phyloP scores from a whole-genome alignment of 2,888 invertebrate genomes.

The Athrips mouffetella region DNA sequence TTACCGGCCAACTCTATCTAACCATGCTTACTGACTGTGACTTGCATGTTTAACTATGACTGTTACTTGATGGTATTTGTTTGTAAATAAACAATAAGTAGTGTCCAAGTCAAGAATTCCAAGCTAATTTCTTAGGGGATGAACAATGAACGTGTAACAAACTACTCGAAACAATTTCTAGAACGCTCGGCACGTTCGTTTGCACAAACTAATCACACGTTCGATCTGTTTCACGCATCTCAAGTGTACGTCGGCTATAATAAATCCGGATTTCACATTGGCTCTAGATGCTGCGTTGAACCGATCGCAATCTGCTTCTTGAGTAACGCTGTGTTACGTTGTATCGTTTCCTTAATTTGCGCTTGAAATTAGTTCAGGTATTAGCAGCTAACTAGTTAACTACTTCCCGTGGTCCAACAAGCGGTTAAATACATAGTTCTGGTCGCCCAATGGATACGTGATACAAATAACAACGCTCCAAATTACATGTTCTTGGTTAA shows the following conservation, averaged over 20 bases:
- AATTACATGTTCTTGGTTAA: slow-evolving; percentile 1
- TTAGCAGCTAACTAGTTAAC: slow-evolving; percentile 13
- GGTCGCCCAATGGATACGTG: neutral
- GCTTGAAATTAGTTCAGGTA: slow-evolving; percentile 21
- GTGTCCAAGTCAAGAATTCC: no score
- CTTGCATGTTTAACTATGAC: no score
- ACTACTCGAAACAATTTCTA: slow-evolving; percentile 1
- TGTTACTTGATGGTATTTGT: no score
- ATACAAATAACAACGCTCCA: neutral
- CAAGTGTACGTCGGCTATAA: slow-evolving; percentile 16
- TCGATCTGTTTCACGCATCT: slow-evolving; percentile 10
- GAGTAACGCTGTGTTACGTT: slow-evolving; percentile 36
- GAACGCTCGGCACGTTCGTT: slow-evolving; percentile 9
- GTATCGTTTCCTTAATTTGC: slow-evolving; percentile 34
- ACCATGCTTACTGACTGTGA: no score
- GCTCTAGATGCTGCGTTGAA: slow-evolving; percentile 26
- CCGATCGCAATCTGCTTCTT: slow-evolving; percentile 40
- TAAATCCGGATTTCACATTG: slow-evolving; percentile 21
- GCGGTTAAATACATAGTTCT: neutral
- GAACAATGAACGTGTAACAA: no score
- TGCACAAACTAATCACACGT: slow-evolving; percentile 14
- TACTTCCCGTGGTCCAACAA: slow-evolving; percentile 10
- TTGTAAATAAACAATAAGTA: no score
- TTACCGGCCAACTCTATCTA: no score
- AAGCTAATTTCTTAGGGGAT: no score